Evolutionary conservation across 1,140 invertebrate genomes (phyloP).

Genomic region (Tenebrio molitor): DNA sequence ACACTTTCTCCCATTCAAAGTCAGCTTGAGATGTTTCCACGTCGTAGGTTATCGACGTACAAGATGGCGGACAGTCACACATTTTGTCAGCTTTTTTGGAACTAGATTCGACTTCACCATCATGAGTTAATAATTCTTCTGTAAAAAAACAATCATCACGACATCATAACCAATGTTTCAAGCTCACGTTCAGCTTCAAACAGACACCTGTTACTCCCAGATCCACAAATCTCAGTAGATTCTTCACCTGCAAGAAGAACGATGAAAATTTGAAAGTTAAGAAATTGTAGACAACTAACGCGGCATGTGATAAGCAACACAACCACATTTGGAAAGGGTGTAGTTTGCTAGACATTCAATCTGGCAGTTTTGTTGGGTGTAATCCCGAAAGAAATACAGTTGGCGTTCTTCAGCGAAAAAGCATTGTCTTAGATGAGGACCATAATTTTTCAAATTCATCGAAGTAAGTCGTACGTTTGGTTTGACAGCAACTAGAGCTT

Average conservation of each 20-base stretch:
- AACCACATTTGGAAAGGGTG: conserved; percentile 75
- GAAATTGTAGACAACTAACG: conserved; percentile 67
- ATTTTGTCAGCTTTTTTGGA: conserved; percentile 62
- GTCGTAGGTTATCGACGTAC: conserved; percentile 77
- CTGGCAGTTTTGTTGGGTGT: conserved; percentile 83
- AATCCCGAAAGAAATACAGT: conserved; percentile 74
- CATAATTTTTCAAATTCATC: conserved; percentile 69
- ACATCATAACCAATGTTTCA: conserved; percentile 17
- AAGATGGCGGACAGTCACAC: conserved; percentile 77
- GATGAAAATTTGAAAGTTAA: not conserved
- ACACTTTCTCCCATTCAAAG: conserved; percentile 65
- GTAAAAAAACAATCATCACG: conserved; percentile 21
- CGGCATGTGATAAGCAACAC: conserved; percentile 78
- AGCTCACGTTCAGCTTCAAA: conserved; percentile 66
- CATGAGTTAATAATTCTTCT: conserved; percentile 71
- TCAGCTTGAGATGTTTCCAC: conserved; percentile 78
- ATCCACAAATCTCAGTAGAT: conserved; percentile 72
- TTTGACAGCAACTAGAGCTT: conserved; percentile 70
- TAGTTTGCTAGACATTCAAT: conserved; percentile 84
- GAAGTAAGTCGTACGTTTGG: conserved; percentile 75
- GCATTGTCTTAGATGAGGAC: conserved; percentile 71
- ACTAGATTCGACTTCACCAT: conserved; percentile 66
- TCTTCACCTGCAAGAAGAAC: conserved; percentile 61
- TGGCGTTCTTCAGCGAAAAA: conserved; percentile 72
- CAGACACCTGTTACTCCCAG: conserved; percentile 68